Conservation (phyloP, 1,140 invertebrate genomes). For the Coptotermes formosanus region DNA sequence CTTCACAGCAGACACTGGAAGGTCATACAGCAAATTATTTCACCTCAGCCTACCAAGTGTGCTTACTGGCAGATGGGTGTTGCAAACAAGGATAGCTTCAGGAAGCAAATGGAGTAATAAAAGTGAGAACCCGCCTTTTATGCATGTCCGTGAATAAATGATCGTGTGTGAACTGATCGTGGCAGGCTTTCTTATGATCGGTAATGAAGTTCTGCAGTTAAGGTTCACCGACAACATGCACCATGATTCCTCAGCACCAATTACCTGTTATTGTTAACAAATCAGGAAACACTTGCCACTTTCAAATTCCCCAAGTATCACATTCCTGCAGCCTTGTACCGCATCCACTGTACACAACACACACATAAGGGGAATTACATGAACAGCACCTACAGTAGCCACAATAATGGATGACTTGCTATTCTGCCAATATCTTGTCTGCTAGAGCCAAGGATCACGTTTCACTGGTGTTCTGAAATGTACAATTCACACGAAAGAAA, state of each 20-base stretch:
- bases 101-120: not conserved
- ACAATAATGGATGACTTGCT: not conserved
- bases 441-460: not conserved
- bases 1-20: too few relatives aligned
- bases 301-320: not conserved
- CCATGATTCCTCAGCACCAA: not conserved
- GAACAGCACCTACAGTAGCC: not conserved
- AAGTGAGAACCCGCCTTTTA: not conserved
- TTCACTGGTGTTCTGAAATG: not conserved
- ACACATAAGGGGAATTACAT: not conserved
- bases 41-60: too few relatives aligned
- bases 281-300: not conserved
- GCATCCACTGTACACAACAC: not conserved
- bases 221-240: not conserved
- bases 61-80: too few relatives aligned
- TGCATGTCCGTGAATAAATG: not conserved
- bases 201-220: not conserved
- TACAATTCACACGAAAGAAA: not conserved
- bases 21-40: too few relatives aligned
- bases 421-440: not conserved
- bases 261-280: not conserved
- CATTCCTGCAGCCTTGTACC: not conserved
- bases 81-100: too few relatives aligned
- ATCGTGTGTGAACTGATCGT: not conserved
- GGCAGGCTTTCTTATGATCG: not conserved